Evolutionary conservation across 2,113 vertebrate species (phyloP).

Genomic region (Alligator mississippiensis): DNA sequence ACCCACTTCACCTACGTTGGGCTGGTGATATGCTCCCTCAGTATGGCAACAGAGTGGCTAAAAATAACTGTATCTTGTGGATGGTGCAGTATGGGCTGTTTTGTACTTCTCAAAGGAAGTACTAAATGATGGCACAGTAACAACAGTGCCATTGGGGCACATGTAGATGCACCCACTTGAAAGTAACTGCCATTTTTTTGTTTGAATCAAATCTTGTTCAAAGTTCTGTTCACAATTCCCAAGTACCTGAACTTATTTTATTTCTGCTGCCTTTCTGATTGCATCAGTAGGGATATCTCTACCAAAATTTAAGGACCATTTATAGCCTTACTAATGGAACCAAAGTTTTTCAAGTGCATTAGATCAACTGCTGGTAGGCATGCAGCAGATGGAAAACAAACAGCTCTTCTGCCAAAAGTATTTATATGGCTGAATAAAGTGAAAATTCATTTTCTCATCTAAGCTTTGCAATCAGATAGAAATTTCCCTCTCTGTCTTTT

Average conservation of each 20-base stretch:
- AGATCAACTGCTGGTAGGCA: not conserved
- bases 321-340: slow-evolving; percentile 4
- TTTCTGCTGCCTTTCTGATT: not conserved
- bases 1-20: no score
- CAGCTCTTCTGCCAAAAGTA: not conserved
- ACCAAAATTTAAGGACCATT: not conserved
- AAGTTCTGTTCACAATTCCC: not conserved
- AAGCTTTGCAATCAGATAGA: not conserved
- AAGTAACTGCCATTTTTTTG: not conserved
- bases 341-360: not conserved
- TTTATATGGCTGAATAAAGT: not conserved
- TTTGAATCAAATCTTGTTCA: not conserved
- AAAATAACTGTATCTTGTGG: no score
- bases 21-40: no score
- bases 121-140: no score
- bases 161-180: not conserved
- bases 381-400: not conserved
- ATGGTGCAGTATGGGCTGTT: no score
- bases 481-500: not conserved
- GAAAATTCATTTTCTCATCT: not conserved
- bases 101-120: no score
- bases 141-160: no score
- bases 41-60: no score
- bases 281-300: not conserved
- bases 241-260: not conserved